Evolutionary conservation across 92 coral and sea anemone species (phyloP).

Genomic region (Micromussa lordhowensis): DNA sequence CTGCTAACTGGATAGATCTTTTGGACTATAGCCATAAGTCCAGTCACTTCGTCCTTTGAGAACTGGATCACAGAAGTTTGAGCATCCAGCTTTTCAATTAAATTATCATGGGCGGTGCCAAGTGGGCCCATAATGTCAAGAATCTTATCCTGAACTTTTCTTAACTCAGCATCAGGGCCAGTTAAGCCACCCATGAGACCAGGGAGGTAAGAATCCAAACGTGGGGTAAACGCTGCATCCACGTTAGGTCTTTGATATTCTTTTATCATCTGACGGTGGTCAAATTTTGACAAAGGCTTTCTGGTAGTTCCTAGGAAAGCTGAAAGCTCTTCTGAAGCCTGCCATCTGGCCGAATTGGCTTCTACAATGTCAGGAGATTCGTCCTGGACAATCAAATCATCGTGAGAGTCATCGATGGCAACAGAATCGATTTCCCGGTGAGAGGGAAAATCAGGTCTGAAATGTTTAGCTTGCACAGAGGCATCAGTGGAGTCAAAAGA

Average conservation of each 20-base stretch:
- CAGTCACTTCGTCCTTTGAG: conserved; percentile 31
- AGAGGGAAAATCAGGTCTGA: neutral
- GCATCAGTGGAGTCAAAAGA: conserved; percentile 7
- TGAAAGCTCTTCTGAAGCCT: conserved; percentile 30
- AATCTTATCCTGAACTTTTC: no score
- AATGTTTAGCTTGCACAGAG: neutral
- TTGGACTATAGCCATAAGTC: conserved; percentile 41
- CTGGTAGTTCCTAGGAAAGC: conserved; percentile 9
- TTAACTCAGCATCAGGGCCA: conserved; percentile 33
- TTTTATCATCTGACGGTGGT: conserved; percentile 40
- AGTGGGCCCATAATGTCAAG: conserved; percentile 47
- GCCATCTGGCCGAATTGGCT: conserved; percentile 19
- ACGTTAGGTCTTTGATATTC: conserved; percentile 56
- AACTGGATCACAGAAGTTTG: conserved; percentile 9
- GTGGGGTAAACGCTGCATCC: conserved; percentile 55
- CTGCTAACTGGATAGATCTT: no score
- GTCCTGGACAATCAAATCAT: neutral
- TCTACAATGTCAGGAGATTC: conserved; percentile 1
- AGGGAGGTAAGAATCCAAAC: conserved; percentile 37
- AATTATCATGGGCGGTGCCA: no score
- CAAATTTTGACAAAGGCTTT: conserved; percentile 31
- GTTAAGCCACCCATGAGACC: conserved; percentile 43
- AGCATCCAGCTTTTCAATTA: conserved; percentile 18
- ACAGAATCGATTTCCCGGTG: neutral
- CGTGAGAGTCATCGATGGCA: neutral